These are phyloP conservation scores for Silurus asotus DNA, from an alignment of 2,113 vertebrate genomes.

Conservation along the genomic window DNA sequence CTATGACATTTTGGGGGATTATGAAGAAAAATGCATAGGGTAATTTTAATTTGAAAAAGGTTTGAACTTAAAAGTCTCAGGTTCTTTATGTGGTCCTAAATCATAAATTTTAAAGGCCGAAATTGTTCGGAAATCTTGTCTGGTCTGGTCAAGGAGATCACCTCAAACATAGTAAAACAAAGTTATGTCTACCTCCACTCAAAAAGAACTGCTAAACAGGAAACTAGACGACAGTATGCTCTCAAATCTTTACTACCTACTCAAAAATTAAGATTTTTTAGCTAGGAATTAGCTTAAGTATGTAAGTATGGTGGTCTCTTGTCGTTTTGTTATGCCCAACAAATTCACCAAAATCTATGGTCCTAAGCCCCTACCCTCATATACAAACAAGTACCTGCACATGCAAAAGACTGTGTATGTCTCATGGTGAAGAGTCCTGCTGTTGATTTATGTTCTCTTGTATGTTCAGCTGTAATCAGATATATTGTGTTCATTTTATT, in stretches of 20 bases:
- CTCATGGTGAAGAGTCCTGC: constrained; percentile 20
- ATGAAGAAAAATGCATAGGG: background rate
- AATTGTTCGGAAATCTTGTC: background rate
- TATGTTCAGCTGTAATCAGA: constrained; percentile 22
- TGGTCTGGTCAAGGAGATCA: background rate
- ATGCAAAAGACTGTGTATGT: background rate
- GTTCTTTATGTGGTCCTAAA: background rate
- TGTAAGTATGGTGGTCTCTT: background rate
- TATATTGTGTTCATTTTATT: background rate
- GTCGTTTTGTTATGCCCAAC: background rate
- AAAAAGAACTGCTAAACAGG: background rate
- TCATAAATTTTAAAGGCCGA: background rate
- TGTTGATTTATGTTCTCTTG: constrained; percentile 30
- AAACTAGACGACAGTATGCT: background rate
- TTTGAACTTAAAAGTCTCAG: background rate
- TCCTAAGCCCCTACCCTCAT: background rate
- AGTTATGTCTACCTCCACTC: background rate
- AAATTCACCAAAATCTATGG: background rate
- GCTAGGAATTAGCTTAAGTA: background rate
- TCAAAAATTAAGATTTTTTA: background rate
- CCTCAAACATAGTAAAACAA: background rate
- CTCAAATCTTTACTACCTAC: background rate
- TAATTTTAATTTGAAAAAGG: background rate
- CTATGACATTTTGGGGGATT: background rate
- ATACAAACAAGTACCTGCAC: background rate